phyloP scores from a whole-genome alignment of 2,888 invertebrate species.

The Craniophora ligustri region DNA sequence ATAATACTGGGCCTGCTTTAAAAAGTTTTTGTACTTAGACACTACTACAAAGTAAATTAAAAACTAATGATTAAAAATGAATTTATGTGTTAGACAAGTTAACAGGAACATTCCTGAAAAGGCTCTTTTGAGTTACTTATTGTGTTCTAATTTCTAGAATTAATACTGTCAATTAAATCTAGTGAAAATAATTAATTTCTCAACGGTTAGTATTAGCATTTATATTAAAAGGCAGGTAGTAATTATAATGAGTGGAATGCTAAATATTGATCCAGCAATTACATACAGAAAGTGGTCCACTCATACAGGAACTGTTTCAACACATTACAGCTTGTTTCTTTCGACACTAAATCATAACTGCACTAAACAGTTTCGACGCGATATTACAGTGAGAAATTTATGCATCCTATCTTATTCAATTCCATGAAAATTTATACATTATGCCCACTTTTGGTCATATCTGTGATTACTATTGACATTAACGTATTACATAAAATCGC shows the following conservation, averaged over 20 bases:
- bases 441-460: constrained; percentile 15
- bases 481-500: constrained; percentile 31
- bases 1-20: too few species aligned
- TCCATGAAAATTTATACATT: constrained; percentile 6
- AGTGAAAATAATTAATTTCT: neutral
- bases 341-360: constrained; percentile 14
- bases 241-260: constrained; percentile 18
- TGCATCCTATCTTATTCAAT: constrained; percentile 7
- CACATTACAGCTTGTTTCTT: constrained; percentile 17
- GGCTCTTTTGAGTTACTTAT: too few species aligned
- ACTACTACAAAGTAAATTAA: too few species aligned
- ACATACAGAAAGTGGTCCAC: constrained; percentile 25
- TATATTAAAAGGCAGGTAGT: constrained; percentile 6
- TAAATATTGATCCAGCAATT: constrained; percentile 32
- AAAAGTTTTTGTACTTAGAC: too few species aligned
- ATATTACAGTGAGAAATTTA: constrained; percentile 6
- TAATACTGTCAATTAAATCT: neutral
- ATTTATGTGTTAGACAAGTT: too few species aligned
- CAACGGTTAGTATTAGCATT: constrained; percentile 3
- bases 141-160: too few species aligned
- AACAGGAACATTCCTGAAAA: too few species aligned
- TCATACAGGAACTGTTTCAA: constrained; percentile 20
- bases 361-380: constrained; percentile 7
- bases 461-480: constrained; percentile 23
- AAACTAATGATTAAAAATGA: too few species aligned